A percentile compares a stretch with the other conserved stretches of the same genome.
Evolutionary conservation across 2,113 vertebrate species (phyloP).

Genomic region (Nothobranchius furzeri): DNA sequence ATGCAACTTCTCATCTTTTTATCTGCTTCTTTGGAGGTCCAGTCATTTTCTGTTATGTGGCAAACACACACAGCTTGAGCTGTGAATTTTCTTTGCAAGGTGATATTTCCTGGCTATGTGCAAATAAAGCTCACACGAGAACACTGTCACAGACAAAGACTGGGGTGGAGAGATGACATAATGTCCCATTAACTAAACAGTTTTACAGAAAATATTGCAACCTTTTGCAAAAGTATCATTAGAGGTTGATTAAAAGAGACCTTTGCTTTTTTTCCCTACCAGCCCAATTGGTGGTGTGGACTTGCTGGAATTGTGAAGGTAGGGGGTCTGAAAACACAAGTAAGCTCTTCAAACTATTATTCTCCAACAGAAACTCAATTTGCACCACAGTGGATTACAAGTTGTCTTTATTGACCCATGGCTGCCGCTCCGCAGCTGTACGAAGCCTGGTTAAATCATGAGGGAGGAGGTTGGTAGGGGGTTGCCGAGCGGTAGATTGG

Average conservation of each 20-base stretch:
- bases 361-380: conserved; percentile 67
- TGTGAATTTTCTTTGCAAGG: conserved; percentile 77
- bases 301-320: background rate
- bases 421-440: conserved; percentile 53
- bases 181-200: conserved; percentile 6
- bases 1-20: conserved; percentile 69
- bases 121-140: conserved; percentile 68
- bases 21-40: conserved; percentile 73
- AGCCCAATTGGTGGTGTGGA: background rate
- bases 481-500: conserved; percentile 65
- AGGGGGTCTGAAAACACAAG: conserved; percentile 34
- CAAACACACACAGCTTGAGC: conserved; percentile 78
- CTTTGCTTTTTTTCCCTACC: background rate
- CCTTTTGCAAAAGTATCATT: background rate
- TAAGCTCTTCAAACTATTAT: conserved; percentile 49
- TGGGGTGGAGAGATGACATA: conserved; percentile 33
- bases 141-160: conserved; percentile 59
- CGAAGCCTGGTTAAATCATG: conserved; percentile 48
- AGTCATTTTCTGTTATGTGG: conserved; percentile 74
- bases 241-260: background rate
- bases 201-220: background rate
- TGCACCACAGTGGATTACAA: conserved; percentile 65
- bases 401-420: conserved; percentile 61
- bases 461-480: conserved; percentile 64
- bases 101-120: conserved; percentile 74